Evolutionary conservation across 2,888 invertebrate genomes (phyloP).

Genomic region (Tachina grossa): DNA sequence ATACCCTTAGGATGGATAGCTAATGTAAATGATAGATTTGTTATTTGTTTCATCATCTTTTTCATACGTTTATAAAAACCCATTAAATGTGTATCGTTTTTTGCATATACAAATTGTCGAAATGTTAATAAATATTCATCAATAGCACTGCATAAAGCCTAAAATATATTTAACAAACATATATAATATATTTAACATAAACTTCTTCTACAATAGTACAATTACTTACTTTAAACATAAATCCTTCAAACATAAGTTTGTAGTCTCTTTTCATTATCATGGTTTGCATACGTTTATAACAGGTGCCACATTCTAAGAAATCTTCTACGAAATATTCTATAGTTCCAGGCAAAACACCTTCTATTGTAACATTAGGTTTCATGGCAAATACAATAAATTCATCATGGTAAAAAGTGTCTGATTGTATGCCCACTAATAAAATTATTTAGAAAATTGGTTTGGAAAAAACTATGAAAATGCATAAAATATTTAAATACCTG

Average conservation of each 20-base stretch:
- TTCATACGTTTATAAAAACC: slow-evolving; percentile 76
- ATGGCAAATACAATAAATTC: slow-evolving; percentile 83
- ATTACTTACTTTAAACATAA: slow-evolving; percentile 77
- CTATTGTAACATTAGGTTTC: slow-evolving; percentile 83
- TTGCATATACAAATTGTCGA: slow-evolving; percentile 81
- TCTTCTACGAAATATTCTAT: slow-evolving; percentile 81
- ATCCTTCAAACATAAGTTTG: slow-evolving; percentile 78
- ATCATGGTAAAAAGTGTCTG: slow-evolving; percentile 84
- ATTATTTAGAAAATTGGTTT: background rate
- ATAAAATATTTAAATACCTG: slow-evolving; percentile 71
- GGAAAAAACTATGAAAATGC: background rate
- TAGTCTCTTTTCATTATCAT: slow-evolving; percentile 77
- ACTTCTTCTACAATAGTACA: no score
- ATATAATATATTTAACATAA: background rate
- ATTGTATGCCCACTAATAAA: slow-evolving; percentile 84
- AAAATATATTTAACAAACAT: slow-evolving; percentile 69
- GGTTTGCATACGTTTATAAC: slow-evolving; percentile 78
- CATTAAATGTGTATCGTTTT: slow-evolving; percentile 75
- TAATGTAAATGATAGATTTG: slow-evolving; percentile 77
- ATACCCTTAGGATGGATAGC: slow-evolving; percentile 78
- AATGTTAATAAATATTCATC: slow-evolving; percentile 85
- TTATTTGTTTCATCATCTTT: slow-evolving; percentile 78
- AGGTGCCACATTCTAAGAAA: slow-evolving; percentile 80
- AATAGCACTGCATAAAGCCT: slow-evolving; percentile 87
- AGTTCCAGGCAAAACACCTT: slow-evolving; percentile 83